These are phyloP conservation scores for Motacilla alba DNA, from an alignment of 2,113 vertebrate species.

Conservation along the genomic window DNA sequence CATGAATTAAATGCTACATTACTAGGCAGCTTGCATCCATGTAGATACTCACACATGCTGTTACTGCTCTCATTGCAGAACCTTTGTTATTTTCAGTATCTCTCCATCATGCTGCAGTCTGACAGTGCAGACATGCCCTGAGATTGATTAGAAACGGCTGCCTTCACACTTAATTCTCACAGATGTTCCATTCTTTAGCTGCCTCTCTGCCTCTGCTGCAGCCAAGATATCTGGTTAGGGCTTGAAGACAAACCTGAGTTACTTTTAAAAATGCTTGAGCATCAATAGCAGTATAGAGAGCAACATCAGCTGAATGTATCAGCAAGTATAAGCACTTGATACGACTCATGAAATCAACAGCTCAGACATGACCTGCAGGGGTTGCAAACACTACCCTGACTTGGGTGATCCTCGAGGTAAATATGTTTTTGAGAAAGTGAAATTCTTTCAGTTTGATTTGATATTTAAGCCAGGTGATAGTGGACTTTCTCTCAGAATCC, in stretches of 20 bases:
- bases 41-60: not conserved
- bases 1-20: not conserved
- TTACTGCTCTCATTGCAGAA: not conserved
- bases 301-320: not conserved
- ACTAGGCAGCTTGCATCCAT: not conserved
- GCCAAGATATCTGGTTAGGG: not conserved
- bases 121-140: not conserved
- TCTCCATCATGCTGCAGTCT: not conserved
- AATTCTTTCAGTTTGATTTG: not conserved
- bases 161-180: not conserved
- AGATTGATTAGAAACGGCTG: constrained; percentile 5
- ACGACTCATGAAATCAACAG: fast-evolving
- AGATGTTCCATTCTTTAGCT: constrained; percentile 6
- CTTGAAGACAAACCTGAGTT: not conserved
- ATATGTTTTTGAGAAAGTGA: not conserved
- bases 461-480: not conserved
- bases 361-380: not conserved
- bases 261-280: not conserved
- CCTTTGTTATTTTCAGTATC: not conserved
- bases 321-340: not conserved
- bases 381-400: not conserved
- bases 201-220: not conserved
- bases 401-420: not conserved
- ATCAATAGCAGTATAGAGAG: not conserved
- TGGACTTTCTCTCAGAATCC: not conserved